Conservation (phyloP, 2,113 vertebrate species). For the Rhabdomys dilectus region DNA sequence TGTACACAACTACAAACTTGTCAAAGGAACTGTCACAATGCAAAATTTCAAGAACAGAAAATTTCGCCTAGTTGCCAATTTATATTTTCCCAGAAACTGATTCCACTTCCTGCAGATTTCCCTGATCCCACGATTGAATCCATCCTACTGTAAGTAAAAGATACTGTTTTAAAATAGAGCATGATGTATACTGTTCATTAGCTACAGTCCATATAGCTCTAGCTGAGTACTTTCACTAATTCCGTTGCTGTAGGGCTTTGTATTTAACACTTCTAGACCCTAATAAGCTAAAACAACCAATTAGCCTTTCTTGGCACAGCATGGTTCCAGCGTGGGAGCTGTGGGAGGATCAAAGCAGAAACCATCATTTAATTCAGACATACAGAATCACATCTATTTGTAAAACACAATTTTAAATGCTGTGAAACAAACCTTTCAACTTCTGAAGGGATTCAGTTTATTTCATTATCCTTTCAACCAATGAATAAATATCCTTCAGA, state of each 20-base stretch:
- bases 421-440: constrained; percentile 9
- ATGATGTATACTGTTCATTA: constrained; percentile 62
- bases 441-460: not conserved
- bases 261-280: constrained; percentile 71
- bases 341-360: constrained; percentile 36
- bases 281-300: constrained; percentile 74
- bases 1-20: not conserved
- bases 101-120: not conserved
- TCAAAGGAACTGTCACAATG: not conserved
- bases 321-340: constrained; percentile 24
- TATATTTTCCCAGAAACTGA: not conserved
- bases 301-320: constrained; percentile 61
- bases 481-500: not conserved
- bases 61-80: not conserved
- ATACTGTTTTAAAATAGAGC: constrained; percentile 38
- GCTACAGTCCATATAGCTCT: constrained; percentile 61
- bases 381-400: not conserved
- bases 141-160: constrained; percentile 28
- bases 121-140: not conserved
- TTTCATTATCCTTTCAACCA: constrained; percentile 1
- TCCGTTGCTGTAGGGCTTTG: constrained; percentile 57
- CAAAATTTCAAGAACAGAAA: constrained; percentile 2
- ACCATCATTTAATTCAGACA: constrained; percentile 30
- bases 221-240: constrained; percentile 55
- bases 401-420: constrained; percentile 38